Percentiles rank a stretch among this genome's conserved stretches.
Evolutionary conservation across 2,797 vertebrate species (phyloP).

Genomic region (Sebastes oblongus): DNA sequence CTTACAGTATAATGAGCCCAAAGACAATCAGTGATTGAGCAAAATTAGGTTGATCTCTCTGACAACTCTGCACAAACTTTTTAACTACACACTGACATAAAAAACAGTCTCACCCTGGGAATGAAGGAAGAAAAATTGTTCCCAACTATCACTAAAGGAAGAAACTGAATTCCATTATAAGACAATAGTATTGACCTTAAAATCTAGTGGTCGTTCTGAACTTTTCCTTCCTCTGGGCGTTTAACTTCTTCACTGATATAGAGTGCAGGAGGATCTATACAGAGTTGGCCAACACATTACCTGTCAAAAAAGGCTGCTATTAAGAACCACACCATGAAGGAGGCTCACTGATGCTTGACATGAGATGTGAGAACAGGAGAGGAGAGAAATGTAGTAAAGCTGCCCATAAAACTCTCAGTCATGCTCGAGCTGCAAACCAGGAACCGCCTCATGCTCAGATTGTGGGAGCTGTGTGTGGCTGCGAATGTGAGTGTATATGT

Average conservation of each 20-base stretch:
- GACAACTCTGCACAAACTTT: neutral
- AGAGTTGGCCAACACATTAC: constrained; percentile 10
- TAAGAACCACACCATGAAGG: neutral
- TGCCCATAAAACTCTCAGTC: constrained; percentile 37
- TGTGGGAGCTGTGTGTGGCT: neutral
- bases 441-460: constrained; percentile 3
- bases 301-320: constrained; percentile 44
- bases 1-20: neutral
- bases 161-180: neutral
- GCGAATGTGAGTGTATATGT: neutral
- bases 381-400: constrained; percentile 28
- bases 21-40: neutral
- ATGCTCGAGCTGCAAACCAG: constrained; percentile 1
- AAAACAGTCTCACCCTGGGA: neutral
- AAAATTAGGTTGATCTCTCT: neutral
- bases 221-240: neutral
- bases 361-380: constrained; percentile 22
- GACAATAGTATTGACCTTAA: neutral
- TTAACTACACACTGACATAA: neutral
- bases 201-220: neutral
- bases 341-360: constrained; percentile 48
- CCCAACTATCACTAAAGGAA: neutral
- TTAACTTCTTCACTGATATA: neutral
- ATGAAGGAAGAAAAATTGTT: neutral
- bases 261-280: neutral